Base-by-base conservation (phyloP, 2,797 vertebrate genomes). In the Crocodylus rhombifer region DNA sequence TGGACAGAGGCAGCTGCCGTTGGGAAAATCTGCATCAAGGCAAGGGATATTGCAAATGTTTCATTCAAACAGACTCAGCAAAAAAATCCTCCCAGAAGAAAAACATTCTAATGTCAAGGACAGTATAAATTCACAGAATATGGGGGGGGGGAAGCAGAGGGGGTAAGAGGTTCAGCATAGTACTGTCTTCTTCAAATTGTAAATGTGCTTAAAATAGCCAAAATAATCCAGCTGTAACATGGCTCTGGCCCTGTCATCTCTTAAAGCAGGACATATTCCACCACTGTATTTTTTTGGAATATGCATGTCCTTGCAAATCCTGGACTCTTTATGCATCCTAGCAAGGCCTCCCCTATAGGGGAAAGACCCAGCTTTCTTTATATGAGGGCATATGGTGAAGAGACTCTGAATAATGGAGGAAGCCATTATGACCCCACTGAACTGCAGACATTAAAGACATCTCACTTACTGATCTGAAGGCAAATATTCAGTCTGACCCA, bases 391-490 rank as follows among this genome's bases (percentile, higher is more conserved):
- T 0, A 0, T 23, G 73, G 42, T 0, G 0, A 55, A 76, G 9
- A 36, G 23, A 7, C 57, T 57, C 15, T 0, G 61, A 1, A 1
- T 2, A 60, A 30, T 57, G 13, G 83, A 64, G 86, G 69, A 88
- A 76, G 84, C 74, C 2, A 1, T 51, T 51, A 23, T 14, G 42
- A 14, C 61, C 18, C 5, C 61, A 74, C 82, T 80, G 74, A 87
- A 2, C 4, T 1, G 0, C 0, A 0, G 2, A 30, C 2, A n/a
- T 10, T 75, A 80, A 82, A 28, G 60, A 14, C 9, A 1, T 73
- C 25, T 79, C 4, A 1, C 25, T 79, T 3, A 1, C 5, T 0
- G 1, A 81, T 42, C 84, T n/a, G 5, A 33, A 42, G 42, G 26
- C 80, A 89, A 61, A 83, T 1, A 16, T 15, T 73, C 74, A 67